Percentiles rank a stretch among this genome's conserved stretches.
Conservation (phyloP, 2,113 vertebrate genomes). For the Aplodontia rufa region DNA sequence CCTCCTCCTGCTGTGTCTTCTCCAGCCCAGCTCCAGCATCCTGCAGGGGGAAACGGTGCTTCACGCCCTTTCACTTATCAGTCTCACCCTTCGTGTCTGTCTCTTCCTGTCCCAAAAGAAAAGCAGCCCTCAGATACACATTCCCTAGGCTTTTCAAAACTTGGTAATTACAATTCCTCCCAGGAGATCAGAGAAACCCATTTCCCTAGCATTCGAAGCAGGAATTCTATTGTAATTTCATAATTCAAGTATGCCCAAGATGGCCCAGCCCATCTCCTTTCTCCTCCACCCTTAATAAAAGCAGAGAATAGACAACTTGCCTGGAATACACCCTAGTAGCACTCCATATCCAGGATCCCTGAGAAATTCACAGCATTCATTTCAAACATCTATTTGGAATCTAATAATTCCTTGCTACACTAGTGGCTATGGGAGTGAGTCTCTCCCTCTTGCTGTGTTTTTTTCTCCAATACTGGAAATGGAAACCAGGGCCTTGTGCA, state of each 20-base stretch:
- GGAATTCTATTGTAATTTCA: conserved; percentile 75
- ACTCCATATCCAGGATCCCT: neutral
- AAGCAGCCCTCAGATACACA: conserved; percentile 55
- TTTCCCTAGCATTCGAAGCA: conserved; percentile 71
- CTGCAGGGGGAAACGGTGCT: conserved; percentile 69
- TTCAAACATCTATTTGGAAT: conserved; percentile 47
- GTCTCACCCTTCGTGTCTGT: conserved; percentile 65
- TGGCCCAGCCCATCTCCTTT: conserved; percentile 65
- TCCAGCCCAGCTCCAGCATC: conserved; percentile 62
- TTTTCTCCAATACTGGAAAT: neutral
- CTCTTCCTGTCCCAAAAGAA: conserved; percentile 75
- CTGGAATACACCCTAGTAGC: neutral
- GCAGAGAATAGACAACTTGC: conserved; percentile 25
- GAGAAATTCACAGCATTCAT: neutral
- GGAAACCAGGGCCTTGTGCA: neutral
- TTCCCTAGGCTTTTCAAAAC: conserved; percentile 70
- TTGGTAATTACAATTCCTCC: conserved; percentile 76
- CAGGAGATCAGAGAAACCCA: conserved; percentile 74
- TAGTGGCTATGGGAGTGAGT: neutral
- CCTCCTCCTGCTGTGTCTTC: conserved; percentile 33
- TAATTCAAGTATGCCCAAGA: conserved; percentile 59
- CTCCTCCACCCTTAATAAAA: conserved; percentile 42
- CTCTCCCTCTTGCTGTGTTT: neutral
- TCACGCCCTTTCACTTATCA: conserved; percentile 76
- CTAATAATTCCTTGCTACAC: neutral